Base-by-base conservation (phyloP, 2,113 vertebrate species). In the Sylvietta virens region DNA sequence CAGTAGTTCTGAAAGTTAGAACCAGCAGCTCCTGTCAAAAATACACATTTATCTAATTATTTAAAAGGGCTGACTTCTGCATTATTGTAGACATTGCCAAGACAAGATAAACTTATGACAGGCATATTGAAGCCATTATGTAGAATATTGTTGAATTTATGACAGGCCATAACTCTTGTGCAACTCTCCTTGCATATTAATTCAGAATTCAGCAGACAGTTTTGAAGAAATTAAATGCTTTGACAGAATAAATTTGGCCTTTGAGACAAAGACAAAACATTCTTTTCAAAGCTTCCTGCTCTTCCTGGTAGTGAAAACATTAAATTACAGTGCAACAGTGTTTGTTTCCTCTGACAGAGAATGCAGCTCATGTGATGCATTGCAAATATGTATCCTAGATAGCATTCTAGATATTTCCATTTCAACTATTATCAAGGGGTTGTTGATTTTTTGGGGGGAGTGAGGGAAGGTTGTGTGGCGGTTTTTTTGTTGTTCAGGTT, bases 151-250 rank as follows among this genome's bases (percentile, higher is more conserved):
- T 92, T 94, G 91, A 89, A 95, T 96, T 93, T 86, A 69, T 95
- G 96, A 96, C 94, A 96, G 91, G 81, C 60, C 57, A 86, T 96
- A 96, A 95, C 81, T 96, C 92, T 95, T 94, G 28, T 60, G n/a
- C 28, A 92, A 83, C 50, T 86, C 53, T 31, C 7, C 11, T 58
- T 92, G 97, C 91, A 95, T 97, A 94, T 96, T 96, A 95, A 96
- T 89, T 61, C 6, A 33, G 24, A 78, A 94, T 81, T 81, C 64
- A 65, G 35, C 39, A 91, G 73, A 91, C 76, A 42, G 23, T 80
- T 91, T 91, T 89, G 88, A 93, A 95, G 82, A 96, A 96, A 80
- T 87, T 96, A 96, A 96, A 94, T 90, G 51, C 28, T 95, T 95
- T 93, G 92, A 92, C 70, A 95, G 73, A 83, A 87, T 81, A 94